Evolutionary conservation across 2,888 invertebrate species (phyloP).

Genomic region (Tachina fera): DNA sequence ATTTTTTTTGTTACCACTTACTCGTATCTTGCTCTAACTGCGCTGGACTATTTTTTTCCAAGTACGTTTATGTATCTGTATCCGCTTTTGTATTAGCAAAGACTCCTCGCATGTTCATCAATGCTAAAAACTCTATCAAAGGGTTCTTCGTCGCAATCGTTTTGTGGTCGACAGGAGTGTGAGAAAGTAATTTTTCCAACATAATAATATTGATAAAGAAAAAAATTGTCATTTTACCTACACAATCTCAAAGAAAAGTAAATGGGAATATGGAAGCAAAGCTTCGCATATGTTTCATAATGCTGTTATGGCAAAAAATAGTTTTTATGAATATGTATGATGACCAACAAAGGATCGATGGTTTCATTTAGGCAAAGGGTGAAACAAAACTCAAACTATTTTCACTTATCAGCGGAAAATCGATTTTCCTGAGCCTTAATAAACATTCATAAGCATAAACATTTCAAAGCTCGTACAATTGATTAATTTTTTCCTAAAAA

Average conservation of each 20-base stretch:
- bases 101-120: conserved; percentile 69
- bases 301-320: too few relatives aligned
- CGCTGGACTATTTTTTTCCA: conserved; percentile 4
- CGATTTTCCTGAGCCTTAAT: too few relatives aligned
- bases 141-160: conserved; percentile 24
- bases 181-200: not conserved
- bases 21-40: conserved; percentile 29
- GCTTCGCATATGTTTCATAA: not conserved
- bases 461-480: too few relatives aligned
- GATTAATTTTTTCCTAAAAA: too few relatives aligned
- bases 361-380: not conserved
- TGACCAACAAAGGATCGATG: conserved; percentile 38
- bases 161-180: not conserved
- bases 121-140: conserved; percentile 72
- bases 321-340: conserved; percentile 1
- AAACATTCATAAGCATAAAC: too few relatives aligned
- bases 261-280: not conserved
- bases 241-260: not conserved
- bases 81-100: conserved; percentile 6
- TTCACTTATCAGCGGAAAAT: too few relatives aligned
- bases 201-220: conserved; percentile 45
- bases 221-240: conserved; percentile 32
- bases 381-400: too few relatives aligned
- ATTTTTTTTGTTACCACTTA: conserved; percentile 24
- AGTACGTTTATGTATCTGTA: not conserved